These are phyloP conservation scores for Chlamydotis undulata DNA, from an alignment of 2,113 vertebrate species.

Conservation along the genomic window DNA sequence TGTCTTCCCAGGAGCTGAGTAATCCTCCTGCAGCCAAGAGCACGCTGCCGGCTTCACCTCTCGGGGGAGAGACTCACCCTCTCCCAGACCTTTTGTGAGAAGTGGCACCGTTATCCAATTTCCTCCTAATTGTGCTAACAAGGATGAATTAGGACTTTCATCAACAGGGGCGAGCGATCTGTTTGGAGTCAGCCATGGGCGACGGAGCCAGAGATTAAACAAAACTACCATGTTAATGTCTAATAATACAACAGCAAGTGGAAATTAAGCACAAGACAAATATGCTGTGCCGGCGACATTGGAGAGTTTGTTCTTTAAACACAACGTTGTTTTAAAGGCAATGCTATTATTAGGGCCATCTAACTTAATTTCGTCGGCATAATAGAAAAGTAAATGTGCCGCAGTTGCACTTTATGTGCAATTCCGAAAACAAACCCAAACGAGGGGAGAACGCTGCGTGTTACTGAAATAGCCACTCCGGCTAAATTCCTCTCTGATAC, in stretches of 20 bases:
- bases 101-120: conserved; percentile 75
- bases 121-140: conserved; percentile 81
- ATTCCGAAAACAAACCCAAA: conserved; percentile 63
- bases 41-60: conserved; percentile 53
- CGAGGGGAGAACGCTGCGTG: neutral
- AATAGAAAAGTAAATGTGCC: conserved; percentile 74
- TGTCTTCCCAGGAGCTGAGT: conserved; percentile 33
- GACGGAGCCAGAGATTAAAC: conserved; percentile 82
- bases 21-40: conserved; percentile 54
- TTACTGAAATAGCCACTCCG: conserved; percentile 53
- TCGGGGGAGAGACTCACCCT: conserved; percentile 28
- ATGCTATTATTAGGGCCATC: conserved; percentile 72
- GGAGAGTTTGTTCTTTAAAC: conserved; percentile 73
- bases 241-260: conserved; percentile 79
- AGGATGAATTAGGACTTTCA: conserved; percentile 83
- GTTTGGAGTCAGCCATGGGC: conserved; percentile 79
- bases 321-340: conserved; percentile 69
- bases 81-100: conserved; percentile 66
- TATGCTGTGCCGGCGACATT: conserved; percentile 59
- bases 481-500: conserved; percentile 54
- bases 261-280: conserved; percentile 81
- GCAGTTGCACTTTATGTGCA: conserved; percentile 70
- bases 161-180: conserved; percentile 72
- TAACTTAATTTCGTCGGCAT: conserved; percentile 73
- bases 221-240: conserved; percentile 80